Conservation (phyloP, 1,140 invertebrate genomes). For the Ceratitis capitata region DNA sequence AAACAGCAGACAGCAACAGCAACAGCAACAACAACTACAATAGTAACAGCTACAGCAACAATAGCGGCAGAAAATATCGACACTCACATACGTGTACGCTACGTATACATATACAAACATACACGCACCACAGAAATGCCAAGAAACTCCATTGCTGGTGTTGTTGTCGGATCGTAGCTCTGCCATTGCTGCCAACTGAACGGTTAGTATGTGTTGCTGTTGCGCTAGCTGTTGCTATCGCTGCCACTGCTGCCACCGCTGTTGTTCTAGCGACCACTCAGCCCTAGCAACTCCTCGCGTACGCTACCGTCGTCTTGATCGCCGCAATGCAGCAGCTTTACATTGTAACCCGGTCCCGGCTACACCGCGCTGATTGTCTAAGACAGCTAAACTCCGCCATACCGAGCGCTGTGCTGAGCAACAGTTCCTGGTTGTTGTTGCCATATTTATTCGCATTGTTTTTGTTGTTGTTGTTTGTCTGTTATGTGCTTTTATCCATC, state of each 20-base stretch:
- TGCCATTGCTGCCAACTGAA: background rate
- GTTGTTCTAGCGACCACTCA: background rate
- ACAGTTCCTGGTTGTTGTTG: constrained; percentile 31
- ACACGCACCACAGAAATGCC: background rate
- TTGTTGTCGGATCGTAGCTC: background rate
- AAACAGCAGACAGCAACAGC: constrained; percentile 49
- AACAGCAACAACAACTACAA: constrained; percentile 41
- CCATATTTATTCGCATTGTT: background rate
- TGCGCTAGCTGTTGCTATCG: background rate
- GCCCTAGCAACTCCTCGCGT: background rate
- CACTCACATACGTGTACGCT: background rate
- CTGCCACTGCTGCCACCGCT: background rate
- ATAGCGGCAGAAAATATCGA: background rate
- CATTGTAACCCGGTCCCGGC: background rate
- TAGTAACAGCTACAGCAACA: constrained; percentile 52
- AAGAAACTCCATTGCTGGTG: constrained; percentile 11
- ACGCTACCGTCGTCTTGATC: background rate
- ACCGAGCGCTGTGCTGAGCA: background rate
- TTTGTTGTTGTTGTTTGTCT: background rate
- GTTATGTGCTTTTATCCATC: background rate
- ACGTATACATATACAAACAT: background rate
- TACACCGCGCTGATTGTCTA: background rate
- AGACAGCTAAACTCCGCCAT: background rate
- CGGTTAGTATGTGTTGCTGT: background rate
- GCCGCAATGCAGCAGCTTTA: background rate